These are phyloP conservation scores for Ladona fulva DNA, from an alignment of 1,140 invertebrate species.

Conservation along the genomic window DNA sequence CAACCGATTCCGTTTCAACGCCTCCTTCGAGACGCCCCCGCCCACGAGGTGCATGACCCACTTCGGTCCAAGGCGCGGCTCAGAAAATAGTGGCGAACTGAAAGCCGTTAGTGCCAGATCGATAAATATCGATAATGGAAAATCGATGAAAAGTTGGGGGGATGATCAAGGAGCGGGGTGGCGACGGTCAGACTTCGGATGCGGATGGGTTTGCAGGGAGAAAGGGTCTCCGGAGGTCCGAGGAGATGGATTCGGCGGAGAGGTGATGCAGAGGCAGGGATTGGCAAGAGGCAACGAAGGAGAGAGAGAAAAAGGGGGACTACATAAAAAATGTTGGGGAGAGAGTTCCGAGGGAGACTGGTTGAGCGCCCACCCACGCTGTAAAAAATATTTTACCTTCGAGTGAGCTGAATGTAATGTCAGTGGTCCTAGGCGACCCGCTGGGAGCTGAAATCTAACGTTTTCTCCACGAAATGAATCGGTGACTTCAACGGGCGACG, in stretches of 20 bases:
- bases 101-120: not conserved
- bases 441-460: not conserved
- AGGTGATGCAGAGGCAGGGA: not conserved
- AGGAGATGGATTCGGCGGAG: not conserved
- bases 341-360: no score
- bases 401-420: no score
- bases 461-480: not conserved
- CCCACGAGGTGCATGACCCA: not conserved
- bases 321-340: no score
- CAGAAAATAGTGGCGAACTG: not conserved
- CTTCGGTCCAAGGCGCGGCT: not conserved
- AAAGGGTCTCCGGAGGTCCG: not conserved
- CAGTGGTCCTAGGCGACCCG: no score
- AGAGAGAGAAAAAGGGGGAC: not conserved
- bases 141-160: not conserved
- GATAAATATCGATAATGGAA: conserved; percentile 2
- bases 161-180: not conserved
- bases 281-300: not conserved
- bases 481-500: not conserved
- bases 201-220: not conserved
- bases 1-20: no score
- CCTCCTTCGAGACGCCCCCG: no score
- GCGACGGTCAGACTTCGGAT: not conserved
- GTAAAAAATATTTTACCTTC: no score
- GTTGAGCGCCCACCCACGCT: no score